A percentile compares a stretch with the other conserved stretches of the same genome.
phyloP scores from a whole-genome alignment of 2,888 invertebrate species.

The Tipula unca region DNA sequence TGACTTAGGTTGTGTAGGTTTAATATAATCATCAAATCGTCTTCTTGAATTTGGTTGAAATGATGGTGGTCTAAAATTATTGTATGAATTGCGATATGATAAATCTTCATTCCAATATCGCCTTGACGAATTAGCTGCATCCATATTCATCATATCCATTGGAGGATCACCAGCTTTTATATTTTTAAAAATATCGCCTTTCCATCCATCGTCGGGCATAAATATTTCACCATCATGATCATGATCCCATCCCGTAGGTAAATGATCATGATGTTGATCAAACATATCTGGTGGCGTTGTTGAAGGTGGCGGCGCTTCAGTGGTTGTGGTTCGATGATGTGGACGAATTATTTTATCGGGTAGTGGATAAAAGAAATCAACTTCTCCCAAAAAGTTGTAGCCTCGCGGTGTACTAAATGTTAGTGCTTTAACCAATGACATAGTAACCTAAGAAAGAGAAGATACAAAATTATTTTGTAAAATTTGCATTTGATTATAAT shows the following conservation, averaged over 20 bases:
- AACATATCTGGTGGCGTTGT: neutral
- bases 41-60: neutral
- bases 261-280: neutral
- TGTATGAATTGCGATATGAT: neutral
- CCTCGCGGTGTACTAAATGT: neutral
- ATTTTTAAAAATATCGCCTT: neutral
- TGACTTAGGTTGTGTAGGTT: neutral
- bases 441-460: neutral
- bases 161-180: neutral
- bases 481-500: too few relatives aligned
- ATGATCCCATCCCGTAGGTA: neutral
- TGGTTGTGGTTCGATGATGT: neutral
- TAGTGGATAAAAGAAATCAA: conserved; percentile 14
- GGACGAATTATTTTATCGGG: neutral
- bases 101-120: neutral
- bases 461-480: too few relatives aligned
- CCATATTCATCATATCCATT: neutral
- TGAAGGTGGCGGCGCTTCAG: neutral
- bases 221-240: neutral
- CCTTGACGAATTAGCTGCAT: neutral
- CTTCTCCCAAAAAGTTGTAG: conserved; percentile 14
- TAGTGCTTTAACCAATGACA: neutral
- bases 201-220: neutral
- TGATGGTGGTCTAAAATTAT: neutral
- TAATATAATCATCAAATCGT: neutral